Conservation (phyloP, 2,888 invertebrate species). For the Crossocerus cetratus region DNA sequence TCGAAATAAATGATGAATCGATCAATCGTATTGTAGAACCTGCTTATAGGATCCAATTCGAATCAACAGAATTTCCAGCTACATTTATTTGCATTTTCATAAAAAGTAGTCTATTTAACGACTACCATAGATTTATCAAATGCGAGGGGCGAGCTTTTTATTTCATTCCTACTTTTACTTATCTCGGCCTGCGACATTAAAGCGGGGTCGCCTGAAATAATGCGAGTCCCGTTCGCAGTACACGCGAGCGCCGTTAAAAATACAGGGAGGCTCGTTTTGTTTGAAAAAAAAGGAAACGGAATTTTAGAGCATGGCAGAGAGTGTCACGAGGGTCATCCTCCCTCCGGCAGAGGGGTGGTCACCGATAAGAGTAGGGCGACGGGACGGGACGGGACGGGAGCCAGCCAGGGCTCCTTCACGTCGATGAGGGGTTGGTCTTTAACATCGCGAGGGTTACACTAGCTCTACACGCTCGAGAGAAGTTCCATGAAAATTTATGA, state of each 20-base stretch:
- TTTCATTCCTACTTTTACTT: too few species aligned
- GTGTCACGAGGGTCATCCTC: conserved; percentile 26
- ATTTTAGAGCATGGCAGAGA: conserved; percentile 9
- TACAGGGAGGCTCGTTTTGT: conserved; percentile 28
- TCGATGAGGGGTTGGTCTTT: conserved; percentile 45
- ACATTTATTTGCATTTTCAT: too few species aligned
- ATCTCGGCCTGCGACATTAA: too few species aligned
- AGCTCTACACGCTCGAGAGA: conserved; percentile 15
- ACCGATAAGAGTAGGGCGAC: not conserved
- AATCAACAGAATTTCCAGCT: too few species aligned
- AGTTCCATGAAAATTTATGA: conserved; percentile 64
- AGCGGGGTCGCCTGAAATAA: too few species aligned
- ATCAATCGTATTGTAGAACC: too few species aligned
- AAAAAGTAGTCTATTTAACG: too few species aligned
- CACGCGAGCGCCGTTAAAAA: conserved; percentile 29
- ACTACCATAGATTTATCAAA: too few species aligned
- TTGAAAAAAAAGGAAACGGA: conserved; percentile 27
- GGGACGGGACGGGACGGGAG: conserved; percentile 18
- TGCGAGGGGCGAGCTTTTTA: too few species aligned
- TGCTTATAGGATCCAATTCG: too few species aligned
- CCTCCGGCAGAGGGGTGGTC: not conserved
- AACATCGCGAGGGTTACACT: conserved; percentile 36
- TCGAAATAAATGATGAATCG: too few species aligned
- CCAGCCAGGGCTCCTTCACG: conserved; percentile 28
- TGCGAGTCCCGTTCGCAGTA: too few species aligned